These are phyloP conservation scores for Eudasyphora cyanicolor DNA, from an alignment of 2,888 invertebrate species.

Conservation along the genomic window DNA sequence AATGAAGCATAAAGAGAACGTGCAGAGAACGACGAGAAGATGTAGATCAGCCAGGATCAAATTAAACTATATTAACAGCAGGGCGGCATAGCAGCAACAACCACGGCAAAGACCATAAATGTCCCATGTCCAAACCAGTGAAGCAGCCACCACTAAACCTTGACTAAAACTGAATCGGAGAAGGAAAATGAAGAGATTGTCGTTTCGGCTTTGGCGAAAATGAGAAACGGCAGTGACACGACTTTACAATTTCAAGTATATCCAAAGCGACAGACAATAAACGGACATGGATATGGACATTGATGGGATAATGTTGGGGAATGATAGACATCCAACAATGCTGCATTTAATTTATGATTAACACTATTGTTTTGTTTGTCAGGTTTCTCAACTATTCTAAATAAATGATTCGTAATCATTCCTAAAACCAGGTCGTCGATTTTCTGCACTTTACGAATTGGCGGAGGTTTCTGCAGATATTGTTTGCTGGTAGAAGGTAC, in stretches of 20 bases:
- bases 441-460: too few relatives aligned
- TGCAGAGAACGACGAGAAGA: neutral
- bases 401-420: too few relatives aligned
- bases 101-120: neutral
- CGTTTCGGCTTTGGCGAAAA: conserved; percentile 18
- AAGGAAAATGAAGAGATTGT: conserved; percentile 23
- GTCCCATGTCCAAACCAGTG: neutral
- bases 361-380: too few relatives aligned
- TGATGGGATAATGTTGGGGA: neutral
- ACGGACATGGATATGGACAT: conserved; percentile 19
- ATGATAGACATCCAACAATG: neutral
- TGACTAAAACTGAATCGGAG: neutral
- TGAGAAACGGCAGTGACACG: conserved; percentile 34
- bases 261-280: conserved; percentile 8
- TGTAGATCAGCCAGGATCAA: conserved; percentile 31
- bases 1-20: conserved; percentile 30
- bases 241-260: conserved; percentile 27
- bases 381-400: too few relatives aligned
- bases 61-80: conserved; percentile 34
- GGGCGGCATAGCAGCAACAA: conserved; percentile 6
- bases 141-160: neutral
- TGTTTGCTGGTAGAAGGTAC: too few relatives aligned
- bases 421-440: too few relatives aligned
- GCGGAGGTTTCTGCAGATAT: too few relatives aligned
- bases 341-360: too few relatives aligned